phyloP scores from a whole-genome alignment of 2,113 vertebrate genomes.

The Maccullochella peelii region DNA sequence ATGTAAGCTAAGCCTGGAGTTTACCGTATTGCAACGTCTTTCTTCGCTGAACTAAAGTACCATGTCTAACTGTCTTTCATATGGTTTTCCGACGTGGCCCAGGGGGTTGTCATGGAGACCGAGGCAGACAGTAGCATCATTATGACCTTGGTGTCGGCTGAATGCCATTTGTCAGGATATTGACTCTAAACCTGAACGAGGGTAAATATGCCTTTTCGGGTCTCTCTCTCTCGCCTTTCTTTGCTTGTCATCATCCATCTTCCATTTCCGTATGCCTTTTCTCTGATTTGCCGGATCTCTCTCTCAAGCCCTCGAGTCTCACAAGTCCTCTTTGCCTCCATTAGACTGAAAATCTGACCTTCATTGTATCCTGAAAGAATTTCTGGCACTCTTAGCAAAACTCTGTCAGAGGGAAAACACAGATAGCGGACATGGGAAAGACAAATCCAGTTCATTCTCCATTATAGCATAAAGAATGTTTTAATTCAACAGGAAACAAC shows the following conservation, averaged over 20 bases:
- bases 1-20: neutral
- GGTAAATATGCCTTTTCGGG: conserved; percentile 41
- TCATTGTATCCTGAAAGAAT: conserved; percentile 41
- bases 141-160: conserved; percentile 50
- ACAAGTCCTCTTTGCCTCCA: conserved; percentile 27
- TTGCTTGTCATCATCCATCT: conserved; percentile 28
- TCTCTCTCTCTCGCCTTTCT: neutral
- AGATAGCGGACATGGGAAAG: conserved; percentile 36
- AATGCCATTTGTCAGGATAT: conserved; percentile 50
- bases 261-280: conserved; percentile 17
- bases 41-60: conserved; percentile 9
- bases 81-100: conserved; percentile 1
- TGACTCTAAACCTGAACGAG: conserved; percentile 56
- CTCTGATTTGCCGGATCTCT: neutral
- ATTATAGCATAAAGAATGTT: too few relatives aligned
- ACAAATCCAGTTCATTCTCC: neutral
- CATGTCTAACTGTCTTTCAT: conserved; percentile 17
- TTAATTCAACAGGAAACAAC: neutral
- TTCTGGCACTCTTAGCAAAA: conserved; percentile 30
- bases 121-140: neutral
- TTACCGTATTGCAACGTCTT: neutral
- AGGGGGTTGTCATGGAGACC: conserved; percentile 67
- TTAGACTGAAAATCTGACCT: conserved; percentile 56
- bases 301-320: conserved; percentile 16
- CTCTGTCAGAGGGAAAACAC: conserved; percentile 21